Percentiles rank a stretch among this genome's conserved stretches.
Evolutionary conservation across 1,140 invertebrate species (phyloP).

Genomic region (Ditylenchus dipsaci): DNA sequence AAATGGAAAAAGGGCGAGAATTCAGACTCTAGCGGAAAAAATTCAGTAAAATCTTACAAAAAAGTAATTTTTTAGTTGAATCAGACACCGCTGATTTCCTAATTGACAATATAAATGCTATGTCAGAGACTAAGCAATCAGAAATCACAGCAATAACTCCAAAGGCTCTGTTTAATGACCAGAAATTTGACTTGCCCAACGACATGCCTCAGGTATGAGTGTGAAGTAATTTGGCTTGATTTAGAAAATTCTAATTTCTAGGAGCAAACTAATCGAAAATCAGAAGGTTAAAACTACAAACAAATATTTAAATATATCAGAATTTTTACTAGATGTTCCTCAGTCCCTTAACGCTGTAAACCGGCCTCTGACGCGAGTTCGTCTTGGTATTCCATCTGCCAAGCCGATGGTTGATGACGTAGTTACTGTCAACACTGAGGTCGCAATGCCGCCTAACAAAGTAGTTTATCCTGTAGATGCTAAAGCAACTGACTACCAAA

Average conservation of each 20-base stretch:
- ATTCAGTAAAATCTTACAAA: too few species aligned
- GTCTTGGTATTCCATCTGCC: not conserved
- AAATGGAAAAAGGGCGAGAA: too few species aligned
- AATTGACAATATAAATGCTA: slow-evolving; percentile 35
- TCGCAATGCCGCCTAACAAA: not conserved
- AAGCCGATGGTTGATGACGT: not conserved
- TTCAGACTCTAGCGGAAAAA: too few species aligned
- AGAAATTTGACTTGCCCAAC: slow-evolving; percentile 24
- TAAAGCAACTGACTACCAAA: not conserved
- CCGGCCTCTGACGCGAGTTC: too few species aligned
- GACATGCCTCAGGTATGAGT: slow-evolving; percentile 24
- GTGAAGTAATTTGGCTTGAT: not conserved
- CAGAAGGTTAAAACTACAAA: too few species aligned
- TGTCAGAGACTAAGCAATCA: slow-evolving; percentile 4
- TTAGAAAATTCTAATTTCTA: too few species aligned
- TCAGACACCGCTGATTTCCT: slow-evolving; percentile 15
- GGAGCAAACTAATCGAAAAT: too few species aligned
- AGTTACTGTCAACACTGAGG: not conserved
- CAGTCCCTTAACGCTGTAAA: too few species aligned
- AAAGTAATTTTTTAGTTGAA: slow-evolving; percentile 17
- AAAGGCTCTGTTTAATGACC: slow-evolving; percentile 17
- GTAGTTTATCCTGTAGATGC: not conserved
- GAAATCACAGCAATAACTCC: not conserved
- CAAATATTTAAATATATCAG: too few species aligned
- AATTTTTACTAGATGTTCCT: too few species aligned